Conservation (phyloP, 1,140 invertebrate species). For the Pseudachorutes palmiensis region DNA sequence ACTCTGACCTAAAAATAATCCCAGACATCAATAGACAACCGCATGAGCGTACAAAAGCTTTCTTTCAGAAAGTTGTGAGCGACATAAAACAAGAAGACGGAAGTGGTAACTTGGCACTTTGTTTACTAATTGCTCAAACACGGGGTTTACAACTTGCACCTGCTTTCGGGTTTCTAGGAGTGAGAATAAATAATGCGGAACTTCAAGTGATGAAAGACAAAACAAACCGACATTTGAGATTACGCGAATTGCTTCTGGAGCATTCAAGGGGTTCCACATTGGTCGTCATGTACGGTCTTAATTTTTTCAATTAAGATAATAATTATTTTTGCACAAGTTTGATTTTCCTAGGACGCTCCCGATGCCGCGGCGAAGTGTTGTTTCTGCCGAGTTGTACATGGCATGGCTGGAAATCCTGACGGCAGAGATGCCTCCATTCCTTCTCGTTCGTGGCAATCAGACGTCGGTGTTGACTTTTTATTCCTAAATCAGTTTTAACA, state of each 20-base stretch:
- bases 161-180: slow-evolving; percentile 40
- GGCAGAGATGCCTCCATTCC: slow-evolving; percentile 52
- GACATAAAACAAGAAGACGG: slow-evolving; percentile 55
- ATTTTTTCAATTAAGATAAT: neutral
- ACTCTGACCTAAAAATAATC: slow-evolving; percentile 81
- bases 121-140: slow-evolving; percentile 41
- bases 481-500: slow-evolving; percentile 44
- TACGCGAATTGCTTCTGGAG: slow-evolving; percentile 76
- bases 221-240: slow-evolving; percentile 78
- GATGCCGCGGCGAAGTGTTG: slow-evolving; percentile 40
- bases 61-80: slow-evolving; percentile 64
- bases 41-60: slow-evolving; percentile 58
- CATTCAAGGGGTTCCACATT: slow-evolving; percentile 76
- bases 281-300: slow-evolving; percentile 70
- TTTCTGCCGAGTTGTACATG: slow-evolving; percentile 52
- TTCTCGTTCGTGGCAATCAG: slow-evolving; percentile 56
- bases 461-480: slow-evolving; percentile 57
- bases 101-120: too few species aligned
- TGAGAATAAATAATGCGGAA: slow-evolving; percentile 68
- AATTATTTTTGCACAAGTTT: neutral
- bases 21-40: slow-evolving; percentile 72
- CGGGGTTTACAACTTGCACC: neutral
- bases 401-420: slow-evolving; percentile 55
- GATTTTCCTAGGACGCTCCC: slow-evolving; percentile 21
- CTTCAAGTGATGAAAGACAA: slow-evolving; percentile 76